phyloP scores from a whole-genome alignment of 2,888 invertebrate genomes.

The Neocrepidodera transversa region DNA sequence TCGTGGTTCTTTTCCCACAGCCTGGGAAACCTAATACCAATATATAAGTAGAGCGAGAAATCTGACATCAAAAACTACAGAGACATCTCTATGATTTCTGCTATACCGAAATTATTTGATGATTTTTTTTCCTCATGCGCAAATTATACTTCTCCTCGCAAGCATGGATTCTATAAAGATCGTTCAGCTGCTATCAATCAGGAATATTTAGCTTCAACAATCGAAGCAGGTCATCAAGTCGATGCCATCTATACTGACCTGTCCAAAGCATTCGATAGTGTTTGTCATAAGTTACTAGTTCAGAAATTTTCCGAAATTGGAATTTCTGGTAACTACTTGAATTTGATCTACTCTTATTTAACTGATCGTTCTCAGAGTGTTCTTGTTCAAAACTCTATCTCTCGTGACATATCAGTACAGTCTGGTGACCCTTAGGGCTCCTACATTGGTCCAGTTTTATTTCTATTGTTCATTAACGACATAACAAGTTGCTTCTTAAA shows the following conservation, averaged over 20 bases:
- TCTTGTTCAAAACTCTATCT: not conserved
- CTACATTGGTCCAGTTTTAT: not conserved
- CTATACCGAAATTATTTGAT: not conserved
- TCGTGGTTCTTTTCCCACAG: not conserved
- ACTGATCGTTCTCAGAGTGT: not conserved
- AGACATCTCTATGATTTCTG: not conserved
- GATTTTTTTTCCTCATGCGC: not conserved
- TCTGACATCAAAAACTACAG: not conserved
- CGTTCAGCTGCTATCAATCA: not conserved
- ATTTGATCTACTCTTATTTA: not conserved
- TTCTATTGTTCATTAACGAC: not conserved
- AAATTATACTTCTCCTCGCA: not conserved
- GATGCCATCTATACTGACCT: no score
- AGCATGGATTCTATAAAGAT: not conserved
- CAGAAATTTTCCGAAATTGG: not conserved
- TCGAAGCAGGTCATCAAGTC: not conserved
- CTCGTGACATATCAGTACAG: not conserved
- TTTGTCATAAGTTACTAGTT: no score
- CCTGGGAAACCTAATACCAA: not conserved
- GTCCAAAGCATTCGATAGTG: no score
- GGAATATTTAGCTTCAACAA: not conserved
- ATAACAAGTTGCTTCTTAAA: constrained; percentile 1
- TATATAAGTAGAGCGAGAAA: not conserved
- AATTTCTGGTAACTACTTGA: not conserved
- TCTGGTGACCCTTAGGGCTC: not conserved